Conservation (phyloP, 53 echinoderm and acorn worm genomes). For the Echinometra lucunter region DNA sequence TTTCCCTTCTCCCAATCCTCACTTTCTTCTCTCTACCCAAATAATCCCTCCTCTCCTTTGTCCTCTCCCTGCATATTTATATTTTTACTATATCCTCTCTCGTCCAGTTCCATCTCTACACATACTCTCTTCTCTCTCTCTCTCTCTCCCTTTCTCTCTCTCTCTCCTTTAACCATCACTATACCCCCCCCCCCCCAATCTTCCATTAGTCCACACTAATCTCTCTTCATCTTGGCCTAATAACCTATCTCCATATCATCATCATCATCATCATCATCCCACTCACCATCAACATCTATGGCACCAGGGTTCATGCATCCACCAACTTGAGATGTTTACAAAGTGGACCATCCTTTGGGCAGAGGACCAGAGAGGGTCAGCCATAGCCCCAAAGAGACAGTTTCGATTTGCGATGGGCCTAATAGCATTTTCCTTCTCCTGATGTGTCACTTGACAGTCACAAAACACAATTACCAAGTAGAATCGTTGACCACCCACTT, state of each 20-base stretch:
- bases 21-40: neutral
- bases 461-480: neutral
- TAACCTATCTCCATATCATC: constrained; percentile 42
- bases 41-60: neutral
- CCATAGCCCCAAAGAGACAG: neutral
- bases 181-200: neutral
- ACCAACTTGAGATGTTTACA: constrained; percentile 5
- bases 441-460: neutral
- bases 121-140: neutral
- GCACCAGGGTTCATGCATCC: neutral
- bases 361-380: constrained; percentile 4
- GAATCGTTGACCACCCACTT: neutral
- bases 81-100: neutral
- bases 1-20: neutral
- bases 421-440: neutral
- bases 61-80: neutral
- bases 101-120: neutral
- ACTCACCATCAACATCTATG: neutral
- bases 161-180: neutral
- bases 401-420: neutral
- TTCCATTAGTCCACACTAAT: constrained; percentile 54
- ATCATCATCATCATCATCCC: constrained; percentile 45
- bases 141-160: neutral
- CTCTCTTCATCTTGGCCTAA: constrained; percentile 57
- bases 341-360: neutral